phyloP scores from a whole-genome alignment of 2,888 invertebrate genomes.

The Trachelus stipa region DNA sequence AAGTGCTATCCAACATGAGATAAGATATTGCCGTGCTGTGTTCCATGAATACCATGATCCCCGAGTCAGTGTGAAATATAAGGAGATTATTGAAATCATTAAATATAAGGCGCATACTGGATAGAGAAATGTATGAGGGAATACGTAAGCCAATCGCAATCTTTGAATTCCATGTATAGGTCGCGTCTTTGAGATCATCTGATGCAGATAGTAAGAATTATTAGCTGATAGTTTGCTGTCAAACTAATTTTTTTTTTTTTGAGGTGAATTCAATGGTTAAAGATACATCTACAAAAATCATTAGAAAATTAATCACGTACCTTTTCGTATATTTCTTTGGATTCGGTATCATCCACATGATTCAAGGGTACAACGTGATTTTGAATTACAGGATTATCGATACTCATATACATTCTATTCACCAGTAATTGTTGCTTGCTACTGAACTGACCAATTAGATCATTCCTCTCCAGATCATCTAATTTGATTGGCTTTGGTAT shows the following conservation, averaged over 20 bases:
- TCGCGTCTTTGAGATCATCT: slow-evolving; percentile 15
- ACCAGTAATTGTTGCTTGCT: slow-evolving; percentile 9
- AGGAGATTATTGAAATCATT: slow-evolving; percentile 8
- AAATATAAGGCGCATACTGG: slow-evolving; percentile 13
- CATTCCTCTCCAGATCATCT: neutral
- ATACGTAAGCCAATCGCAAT: slow-evolving; percentile 11
- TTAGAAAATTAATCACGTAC: too few species aligned
- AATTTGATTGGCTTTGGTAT: slow-evolving; percentile 10
- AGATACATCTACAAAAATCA: too few species aligned
- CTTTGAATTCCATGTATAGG: slow-evolving; percentile 16
- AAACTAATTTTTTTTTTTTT: too few species aligned
- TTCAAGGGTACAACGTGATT: slow-evolving; percentile 14
- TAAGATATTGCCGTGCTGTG: slow-evolving; percentile 16
- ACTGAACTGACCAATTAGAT: neutral
- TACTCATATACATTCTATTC: slow-evolving; percentile 2
- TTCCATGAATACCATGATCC: slow-evolving; percentile 14
- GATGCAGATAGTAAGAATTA: neutral
- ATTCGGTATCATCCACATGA: neutral
- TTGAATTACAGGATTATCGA: slow-evolving; percentile 1
- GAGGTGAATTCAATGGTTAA: too few species aligned
- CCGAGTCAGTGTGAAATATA: slow-evolving; percentile 16
- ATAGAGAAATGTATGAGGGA: slow-evolving; percentile 15
- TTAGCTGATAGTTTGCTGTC: too few species aligned
- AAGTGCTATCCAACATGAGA: slow-evolving; percentile 13
- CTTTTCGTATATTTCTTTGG: slow-evolving; percentile 1